Percentiles rank a stretch among this genome's conserved stretches.
Evolutionary conservation across 2,888 invertebrate species (phyloP).

Genomic region (Patella pellucida): DNA sequence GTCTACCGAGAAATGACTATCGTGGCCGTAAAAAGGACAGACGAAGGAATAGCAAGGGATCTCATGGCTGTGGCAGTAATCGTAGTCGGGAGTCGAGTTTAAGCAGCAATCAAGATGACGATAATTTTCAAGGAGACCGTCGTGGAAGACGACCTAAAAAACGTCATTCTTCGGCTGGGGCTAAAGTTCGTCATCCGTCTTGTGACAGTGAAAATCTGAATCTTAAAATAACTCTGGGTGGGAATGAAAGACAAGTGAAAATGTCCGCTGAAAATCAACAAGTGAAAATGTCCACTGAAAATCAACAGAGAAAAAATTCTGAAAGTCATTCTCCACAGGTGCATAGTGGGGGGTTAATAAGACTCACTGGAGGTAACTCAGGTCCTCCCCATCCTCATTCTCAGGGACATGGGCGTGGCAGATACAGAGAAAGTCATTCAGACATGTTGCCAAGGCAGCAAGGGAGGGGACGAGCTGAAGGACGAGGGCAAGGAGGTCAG

Average conservation of each 20-base stretch:
- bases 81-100: slow-evolving; percentile 50
- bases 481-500: slow-evolving; percentile 36
- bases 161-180: slow-evolving; percentile 39
- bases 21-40: slow-evolving; percentile 23
- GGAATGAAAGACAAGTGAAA: slow-evolving; percentile 34
- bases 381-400: neutral
- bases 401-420: slow-evolving; percentile 20
- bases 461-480: slow-evolving; percentile 24
- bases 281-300: slow-evolving; percentile 29
- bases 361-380: slow-evolving; percentile 21
- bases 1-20: slow-evolving; percentile 16
- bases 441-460: slow-evolving; percentile 27
- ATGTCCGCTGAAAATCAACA: slow-evolving; percentile 24
- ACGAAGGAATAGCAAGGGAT: slow-evolving; percentile 18
- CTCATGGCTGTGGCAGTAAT: slow-evolving; percentile 35
- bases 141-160: slow-evolving; percentile 29
- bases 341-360: slow-evolving; percentile 28
- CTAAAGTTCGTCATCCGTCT: slow-evolving; percentile 21
- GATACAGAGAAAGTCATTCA: slow-evolving; percentile 20
- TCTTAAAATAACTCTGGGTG: slow-evolving; percentile 34
- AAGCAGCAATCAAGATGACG: slow-evolving; percentile 39
- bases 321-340: slow-evolving; percentile 17
- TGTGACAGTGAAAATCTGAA: slow-evolving; percentile 12
- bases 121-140: slow-evolving; percentile 30
- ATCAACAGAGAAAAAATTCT: slow-evolving; percentile 12